A percentile compares a stretch with the other conserved stretches of the same genome.
These are phyloP conservation scores for Cinclus mexicanus DNA, from an alignment of 2,113 vertebrate species.

Conservation along the genomic window DNA sequence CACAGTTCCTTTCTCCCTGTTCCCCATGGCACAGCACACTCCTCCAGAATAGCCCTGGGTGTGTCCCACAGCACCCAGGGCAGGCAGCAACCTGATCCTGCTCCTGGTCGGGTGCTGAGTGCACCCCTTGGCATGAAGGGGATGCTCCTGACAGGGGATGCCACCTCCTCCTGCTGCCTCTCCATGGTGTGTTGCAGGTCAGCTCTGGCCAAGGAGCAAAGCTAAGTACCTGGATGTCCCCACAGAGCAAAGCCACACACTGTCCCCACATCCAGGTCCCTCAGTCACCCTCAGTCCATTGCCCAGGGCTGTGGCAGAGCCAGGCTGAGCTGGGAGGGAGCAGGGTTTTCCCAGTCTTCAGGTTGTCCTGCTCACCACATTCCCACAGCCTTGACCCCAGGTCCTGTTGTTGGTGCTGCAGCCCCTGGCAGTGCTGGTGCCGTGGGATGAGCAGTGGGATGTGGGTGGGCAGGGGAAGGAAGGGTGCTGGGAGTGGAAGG, in stretches of 20 bases:
- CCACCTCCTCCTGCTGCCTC: background rate
- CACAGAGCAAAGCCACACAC: rapidly evolving
- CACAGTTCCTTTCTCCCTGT: background rate
- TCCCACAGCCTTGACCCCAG: background rate
- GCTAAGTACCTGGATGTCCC: rapidly evolving
- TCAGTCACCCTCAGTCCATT: background rate
- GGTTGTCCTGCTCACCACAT: background rate
- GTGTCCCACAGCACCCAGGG: background rate
- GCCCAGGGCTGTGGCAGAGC: background rate
- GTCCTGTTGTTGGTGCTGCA: background rate
- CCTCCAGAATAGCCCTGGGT: background rate
- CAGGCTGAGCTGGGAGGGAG: background rate
- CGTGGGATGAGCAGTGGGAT: background rate
- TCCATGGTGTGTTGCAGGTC: rapidly evolving
- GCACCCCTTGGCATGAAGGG: rapidly evolving
- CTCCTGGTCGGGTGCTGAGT: rapidly evolving
- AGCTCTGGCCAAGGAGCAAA: background rate
- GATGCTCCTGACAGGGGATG: background rate
- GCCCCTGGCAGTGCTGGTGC: background rate
- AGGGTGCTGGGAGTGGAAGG: background rate
- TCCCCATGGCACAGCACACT: background rate
- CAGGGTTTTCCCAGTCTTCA: background rate
- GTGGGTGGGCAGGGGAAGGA: background rate
- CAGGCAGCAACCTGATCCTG: background rate
- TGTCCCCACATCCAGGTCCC: background rate